Conservation (phyloP, 2,113 vertebrate genomes). For the Pseudorhombus dupliciocellatus region DNA sequence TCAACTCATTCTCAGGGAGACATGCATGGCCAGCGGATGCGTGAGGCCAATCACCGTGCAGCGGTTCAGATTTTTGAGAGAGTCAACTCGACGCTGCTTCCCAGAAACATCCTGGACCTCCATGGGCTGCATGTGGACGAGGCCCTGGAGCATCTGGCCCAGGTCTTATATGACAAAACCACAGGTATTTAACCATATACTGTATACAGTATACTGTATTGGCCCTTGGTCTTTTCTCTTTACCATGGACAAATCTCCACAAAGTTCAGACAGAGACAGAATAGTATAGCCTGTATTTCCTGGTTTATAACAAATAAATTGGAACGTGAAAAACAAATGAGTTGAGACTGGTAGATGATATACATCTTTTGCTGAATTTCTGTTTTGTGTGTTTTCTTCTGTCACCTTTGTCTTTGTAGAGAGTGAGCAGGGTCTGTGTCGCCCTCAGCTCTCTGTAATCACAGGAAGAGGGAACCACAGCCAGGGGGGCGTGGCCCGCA, state of each 20-base stretch:
- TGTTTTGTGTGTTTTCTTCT: slow-evolving; percentile 26
- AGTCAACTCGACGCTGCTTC: slow-evolving; percentile 90
- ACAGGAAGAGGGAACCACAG: slow-evolving; percentile 98
- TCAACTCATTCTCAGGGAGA: slow-evolving; percentile 80
- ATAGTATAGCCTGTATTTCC: not conserved
- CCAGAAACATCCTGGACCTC: slow-evolving; percentile 93
- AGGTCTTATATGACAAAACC: slow-evolving; percentile 87
- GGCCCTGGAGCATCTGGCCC: slow-evolving; percentile 86
- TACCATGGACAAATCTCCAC: no score
- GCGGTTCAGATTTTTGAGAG: slow-evolving; percentile 91
- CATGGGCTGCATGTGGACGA: slow-evolving; percentile 96
- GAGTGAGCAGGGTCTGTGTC: slow-evolving; percentile 85
- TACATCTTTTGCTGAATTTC: not conserved
- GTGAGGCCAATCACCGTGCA: slow-evolving; percentile 91
- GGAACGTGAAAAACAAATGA: not conserved
- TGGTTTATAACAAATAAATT: not conserved
- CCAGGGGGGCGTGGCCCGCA: slow-evolving; percentile 94
- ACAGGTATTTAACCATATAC: slow-evolving; percentile 78
- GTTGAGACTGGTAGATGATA: not conserved
- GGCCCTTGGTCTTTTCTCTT: no score
- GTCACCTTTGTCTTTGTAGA: slow-evolving; percentile 82
- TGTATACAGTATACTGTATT: no score
- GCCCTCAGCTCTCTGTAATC: slow-evolving; percentile 91
- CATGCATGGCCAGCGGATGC: slow-evolving; percentile 92
- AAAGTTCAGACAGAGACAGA: not conserved